These are phyloP conservation scores for Monodelphis domestica DNA, from an alignment of 2,797 vertebrate species.

Conservation along the genomic window DNA sequence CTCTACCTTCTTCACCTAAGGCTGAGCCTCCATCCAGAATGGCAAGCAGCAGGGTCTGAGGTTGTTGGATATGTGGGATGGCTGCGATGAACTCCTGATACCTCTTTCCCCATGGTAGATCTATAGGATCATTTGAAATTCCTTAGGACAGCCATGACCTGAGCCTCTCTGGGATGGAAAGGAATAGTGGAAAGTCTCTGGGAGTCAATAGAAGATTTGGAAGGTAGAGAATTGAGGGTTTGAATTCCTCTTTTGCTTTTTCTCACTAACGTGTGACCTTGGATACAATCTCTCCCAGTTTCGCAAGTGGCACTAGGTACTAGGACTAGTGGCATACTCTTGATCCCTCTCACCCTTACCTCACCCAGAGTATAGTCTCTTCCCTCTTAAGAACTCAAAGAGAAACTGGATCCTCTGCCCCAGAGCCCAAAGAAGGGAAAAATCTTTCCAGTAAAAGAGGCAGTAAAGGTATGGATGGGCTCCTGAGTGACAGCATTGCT, in stretches of 20 bases:
- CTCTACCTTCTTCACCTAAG: neutral
- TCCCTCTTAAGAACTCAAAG: slow-evolving; percentile 71
- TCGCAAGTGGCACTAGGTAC: neutral
- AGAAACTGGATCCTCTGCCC: slow-evolving; percentile 82
- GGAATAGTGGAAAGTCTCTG: neutral
- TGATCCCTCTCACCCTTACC: neutral
- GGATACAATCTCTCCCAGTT: neutral
- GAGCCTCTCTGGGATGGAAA: neutral
- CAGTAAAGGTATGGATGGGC: slow-evolving; percentile 76
- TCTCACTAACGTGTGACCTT: neutral
- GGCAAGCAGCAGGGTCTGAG: neutral
- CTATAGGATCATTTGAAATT: neutral
- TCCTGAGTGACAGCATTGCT: slow-evolving; percentile 56
- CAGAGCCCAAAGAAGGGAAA: slow-evolving; percentile 78
- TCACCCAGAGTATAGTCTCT: neutral
- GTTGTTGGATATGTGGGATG: neutral
- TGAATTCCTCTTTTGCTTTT: neutral
- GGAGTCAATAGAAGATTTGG: neutral
- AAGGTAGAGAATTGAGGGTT: neutral
- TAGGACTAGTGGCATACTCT: neutral
- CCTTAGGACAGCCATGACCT: neutral
- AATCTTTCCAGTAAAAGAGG: slow-evolving; percentile 64
- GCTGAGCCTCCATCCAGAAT: neutral
- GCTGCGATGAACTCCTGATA: neutral
- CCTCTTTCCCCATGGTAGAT: neutral